Evolutionary conservation across 2,113 vertebrate genomes (phyloP).

Genomic region (Pseudorectes ferrugineus): DNA sequence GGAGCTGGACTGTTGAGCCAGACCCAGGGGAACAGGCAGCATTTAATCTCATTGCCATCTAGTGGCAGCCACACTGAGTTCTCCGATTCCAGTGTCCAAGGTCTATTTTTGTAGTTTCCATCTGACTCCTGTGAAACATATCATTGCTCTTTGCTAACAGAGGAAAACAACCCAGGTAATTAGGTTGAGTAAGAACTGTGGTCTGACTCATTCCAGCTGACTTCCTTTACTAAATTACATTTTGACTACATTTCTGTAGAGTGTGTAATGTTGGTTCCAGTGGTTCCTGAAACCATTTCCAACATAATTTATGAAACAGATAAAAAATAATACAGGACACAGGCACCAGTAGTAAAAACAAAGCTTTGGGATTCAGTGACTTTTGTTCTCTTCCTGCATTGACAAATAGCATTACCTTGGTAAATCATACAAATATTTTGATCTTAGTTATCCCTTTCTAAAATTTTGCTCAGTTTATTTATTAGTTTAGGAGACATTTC

Average conservation of each 20-base stretch:
- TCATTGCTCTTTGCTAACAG: neutral
- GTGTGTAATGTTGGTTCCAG: slow-evolving; percentile 3
- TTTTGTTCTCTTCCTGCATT: neutral
- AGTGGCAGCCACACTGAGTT: neutral
- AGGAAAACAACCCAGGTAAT: slow-evolving; percentile 31
- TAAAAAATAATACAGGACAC: neutral
- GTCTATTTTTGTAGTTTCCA: neutral
- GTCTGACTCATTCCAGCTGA: slow-evolving; percentile 42
- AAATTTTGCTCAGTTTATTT: neutral
- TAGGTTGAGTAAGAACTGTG: slow-evolving; percentile 20
- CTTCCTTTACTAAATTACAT: slow-evolving; percentile 43
- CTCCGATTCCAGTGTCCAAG: neutral
- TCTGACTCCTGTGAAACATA: slow-evolving; percentile 4
- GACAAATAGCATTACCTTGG: neutral
- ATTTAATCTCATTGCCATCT: slow-evolving; percentile 19
- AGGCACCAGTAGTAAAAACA: neutral
- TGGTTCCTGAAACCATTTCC: neutral
- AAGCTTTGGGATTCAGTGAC: neutral
- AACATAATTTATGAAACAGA: neutral
- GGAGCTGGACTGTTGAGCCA: neutral
- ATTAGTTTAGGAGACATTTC: neutral
- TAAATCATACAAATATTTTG: neutral
- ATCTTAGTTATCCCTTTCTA: neutral
- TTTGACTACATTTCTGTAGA: slow-evolving; percentile 30
- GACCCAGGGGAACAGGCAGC: neutral